phyloP scores from a whole-genome alignment of 2,888 invertebrate species.

The Scrobipalpa atriplicella region DNA sequence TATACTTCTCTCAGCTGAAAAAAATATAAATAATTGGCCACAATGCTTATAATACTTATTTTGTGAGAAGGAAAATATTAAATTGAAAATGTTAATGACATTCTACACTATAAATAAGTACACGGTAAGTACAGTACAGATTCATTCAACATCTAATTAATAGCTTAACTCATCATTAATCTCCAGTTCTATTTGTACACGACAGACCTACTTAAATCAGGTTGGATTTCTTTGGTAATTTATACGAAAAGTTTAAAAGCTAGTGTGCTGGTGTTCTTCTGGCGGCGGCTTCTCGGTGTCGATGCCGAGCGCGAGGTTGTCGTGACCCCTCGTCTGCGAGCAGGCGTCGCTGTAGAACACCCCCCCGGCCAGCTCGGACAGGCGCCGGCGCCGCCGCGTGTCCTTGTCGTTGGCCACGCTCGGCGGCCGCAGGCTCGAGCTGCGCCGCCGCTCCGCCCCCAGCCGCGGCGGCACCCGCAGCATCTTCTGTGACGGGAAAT shows the following conservation, averaged over 20 bases:
- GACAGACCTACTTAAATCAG: neutral
- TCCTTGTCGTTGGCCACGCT: conserved; percentile 71
- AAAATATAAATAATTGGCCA: conserved; percentile 4
- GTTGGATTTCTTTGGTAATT: neutral
- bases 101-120: conserved; percentile 3
- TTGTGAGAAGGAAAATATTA: neutral
- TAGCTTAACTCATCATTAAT: neutral
- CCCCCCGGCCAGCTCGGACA: conserved; percentile 76
- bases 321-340: conserved; percentile 57
- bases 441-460: conserved; percentile 68
- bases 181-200: conserved; percentile 1
- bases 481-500: conserved; percentile 55
- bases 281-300: conserved; percentile 65
- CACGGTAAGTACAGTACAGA: conserved; percentile 8
- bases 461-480: conserved; percentile 65
- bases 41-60: neutral
- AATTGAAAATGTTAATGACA: neutral
- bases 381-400: conserved; percentile 68
- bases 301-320: conserved; percentile 69
- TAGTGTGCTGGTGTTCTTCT: conserved; percentile 53
- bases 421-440: conserved; percentile 73
- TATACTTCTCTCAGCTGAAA: neutral
- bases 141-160: conserved; percentile 8
- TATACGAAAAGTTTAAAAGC: conserved; percentile 32
- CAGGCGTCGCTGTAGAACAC: conserved; percentile 73